Evolutionary conservation across 2,888 invertebrate species (phyloP), one percentile per base, ranked within the genome.

Genomic region (Drosophila recens): DNA sequence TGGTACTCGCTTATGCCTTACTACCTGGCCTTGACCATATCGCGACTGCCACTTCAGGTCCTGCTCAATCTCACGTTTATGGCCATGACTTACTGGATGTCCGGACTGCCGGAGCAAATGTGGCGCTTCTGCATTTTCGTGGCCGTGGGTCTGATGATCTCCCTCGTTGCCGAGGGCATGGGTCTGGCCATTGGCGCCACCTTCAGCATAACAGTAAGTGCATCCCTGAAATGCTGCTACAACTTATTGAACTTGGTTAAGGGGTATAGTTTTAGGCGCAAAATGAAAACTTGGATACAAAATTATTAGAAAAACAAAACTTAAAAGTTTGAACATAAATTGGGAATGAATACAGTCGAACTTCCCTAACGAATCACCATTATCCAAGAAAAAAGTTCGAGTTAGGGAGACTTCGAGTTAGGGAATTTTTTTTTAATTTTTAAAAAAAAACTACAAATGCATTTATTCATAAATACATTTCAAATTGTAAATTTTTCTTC

Each of bases 151-250:
- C 94, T 96, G 56, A 93, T 95, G 61, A 95, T 96, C 9, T 95
- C 96, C 0, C 92, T 97, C 43, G 95, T 95, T 0, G 95, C 96
- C 17, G 97, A 97, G 90, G 96, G 96, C 36, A 94, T 97, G 90
- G 97, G 97, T 0, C 90, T 97, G 69, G 94, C 96, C 0, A 96
- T 97, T 80, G 97, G 97, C 57, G 94, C 95, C 3, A 92, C 95
- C 10, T 95, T 95, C 77, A 95, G 93, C 88, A 94, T 95, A 62
- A 94, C 94, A 79, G 95, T 95, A 89, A 93, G 94, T 93, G 10
- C 4, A 15, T 15, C 11, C 34, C 8, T 2, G 0, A 11, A 34
- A 4, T 27, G 45, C 23, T 15, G 15, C 5, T 23, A 46, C 34
- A n/a, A n/a, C n/a, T 1, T 4, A 23, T 23, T 42, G 9, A 17